Evolutionary conservation across 1,140 invertebrate genomes (phyloP).

Genomic region (Drosophila ambigua): DNA sequence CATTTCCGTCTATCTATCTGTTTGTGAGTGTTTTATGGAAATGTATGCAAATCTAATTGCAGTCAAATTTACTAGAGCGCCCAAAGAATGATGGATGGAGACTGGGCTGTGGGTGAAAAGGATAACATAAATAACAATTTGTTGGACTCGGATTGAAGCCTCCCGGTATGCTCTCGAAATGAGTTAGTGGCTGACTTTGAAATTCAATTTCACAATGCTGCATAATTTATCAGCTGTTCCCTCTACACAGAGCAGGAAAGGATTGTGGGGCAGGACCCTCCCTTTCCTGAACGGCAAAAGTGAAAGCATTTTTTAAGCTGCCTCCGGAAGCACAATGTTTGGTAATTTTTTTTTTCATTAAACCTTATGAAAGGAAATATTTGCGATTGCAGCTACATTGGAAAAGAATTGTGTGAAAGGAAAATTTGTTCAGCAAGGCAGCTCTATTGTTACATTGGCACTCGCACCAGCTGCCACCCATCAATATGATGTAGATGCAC

Average conservation of each 20-base stretch:
- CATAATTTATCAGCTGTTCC: slow-evolving; percentile 66
- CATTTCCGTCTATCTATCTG: slow-evolving; percentile 13
- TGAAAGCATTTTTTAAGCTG: slow-evolving; percentile 52
- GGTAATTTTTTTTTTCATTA: slow-evolving; percentile 53
- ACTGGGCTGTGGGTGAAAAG: slow-evolving; percentile 22
- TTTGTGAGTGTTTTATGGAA: slow-evolving; percentile 64
- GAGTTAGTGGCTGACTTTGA: slow-evolving; percentile 70
- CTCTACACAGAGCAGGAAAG: background rate
- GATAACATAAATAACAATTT: slow-evolving; percentile 79
- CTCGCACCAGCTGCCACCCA: slow-evolving; percentile 5
- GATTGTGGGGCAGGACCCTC: slow-evolving; percentile 23
- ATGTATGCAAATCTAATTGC: slow-evolving; percentile 82
- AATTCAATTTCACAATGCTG: slow-evolving; percentile 77
- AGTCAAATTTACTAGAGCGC: slow-evolving; percentile 62
- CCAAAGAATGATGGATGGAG: slow-evolving; percentile 19
- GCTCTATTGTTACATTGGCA: background rate
- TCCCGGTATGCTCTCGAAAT: slow-evolving; percentile 46
- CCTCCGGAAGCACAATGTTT: slow-evolving; percentile 36
- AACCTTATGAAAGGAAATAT: slow-evolving; percentile 16
- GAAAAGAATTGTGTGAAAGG: slow-evolving; percentile 7
- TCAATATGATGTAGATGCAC: slow-evolving; percentile 14
- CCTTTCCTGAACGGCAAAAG: slow-evolving; percentile 42
- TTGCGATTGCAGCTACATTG: slow-evolving; percentile 8
- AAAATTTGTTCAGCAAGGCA: slow-evolving; percentile 21
- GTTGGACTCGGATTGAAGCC: slow-evolving; percentile 46